phyloP scores from a whole-genome alignment of 1,140 invertebrate species.

The Cyphomyrmex costatus region DNA sequence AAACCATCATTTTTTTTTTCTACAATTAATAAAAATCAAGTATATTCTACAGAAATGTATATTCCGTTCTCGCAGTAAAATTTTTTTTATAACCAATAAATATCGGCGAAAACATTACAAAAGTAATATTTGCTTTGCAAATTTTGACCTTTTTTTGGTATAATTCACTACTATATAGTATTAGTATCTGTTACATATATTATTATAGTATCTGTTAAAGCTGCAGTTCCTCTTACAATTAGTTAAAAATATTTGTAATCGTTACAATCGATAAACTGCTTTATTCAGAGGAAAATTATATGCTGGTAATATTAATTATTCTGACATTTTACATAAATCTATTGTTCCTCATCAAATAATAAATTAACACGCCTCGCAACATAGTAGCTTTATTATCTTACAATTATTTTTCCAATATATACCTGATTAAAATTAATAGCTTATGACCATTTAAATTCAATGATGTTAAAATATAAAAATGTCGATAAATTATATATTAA shows the following conservation, averaged over 20 bases:
- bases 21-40: too few relatives aligned
- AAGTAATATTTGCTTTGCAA: too few relatives aligned
- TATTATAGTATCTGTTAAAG: not conserved
- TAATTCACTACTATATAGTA: too few relatives aligned
- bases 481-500: not conserved
- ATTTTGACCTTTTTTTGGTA: too few relatives aligned
- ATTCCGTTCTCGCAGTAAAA: too few relatives aligned
- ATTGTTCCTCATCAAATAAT: conserved; percentile 16
- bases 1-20: too few relatives aligned
- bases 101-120: too few relatives aligned
- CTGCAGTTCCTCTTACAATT: not conserved
- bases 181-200: too few relatives aligned
- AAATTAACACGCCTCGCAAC: conserved; percentile 13
- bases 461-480: conserved; percentile 10
- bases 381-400: conserved; percentile 9
- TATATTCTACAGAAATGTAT: too few relatives aligned
- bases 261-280: not conserved
- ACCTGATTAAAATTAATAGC: conserved; percentile 3
- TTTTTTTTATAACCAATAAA: too few relatives aligned
- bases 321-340: conserved; percentile 33
- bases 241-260: not conserved
- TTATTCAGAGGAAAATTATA: conserved; percentile 48
- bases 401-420: not conserved
- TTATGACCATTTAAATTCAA: not conserved
- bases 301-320: conserved; percentile 41